A percentile compares a stretch with the other conserved stretches of the same genome.
Evolutionary conservation across 2,888 invertebrate genomes (phyloP).

Genomic region (Conistra vaccinii): DNA sequence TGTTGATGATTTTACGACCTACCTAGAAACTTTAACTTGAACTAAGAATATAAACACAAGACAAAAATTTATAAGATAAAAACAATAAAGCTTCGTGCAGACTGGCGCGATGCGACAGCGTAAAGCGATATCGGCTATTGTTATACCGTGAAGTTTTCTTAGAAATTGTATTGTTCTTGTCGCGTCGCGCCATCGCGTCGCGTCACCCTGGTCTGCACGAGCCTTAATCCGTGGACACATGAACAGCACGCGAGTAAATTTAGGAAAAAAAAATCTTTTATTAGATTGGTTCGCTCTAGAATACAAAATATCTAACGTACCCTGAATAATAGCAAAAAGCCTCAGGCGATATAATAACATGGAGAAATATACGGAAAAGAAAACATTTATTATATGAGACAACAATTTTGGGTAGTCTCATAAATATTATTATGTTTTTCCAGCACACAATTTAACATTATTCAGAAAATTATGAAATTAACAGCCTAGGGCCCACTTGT

Average conservation of each 20-base stretch:
- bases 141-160: too few species aligned
- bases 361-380: not conserved
- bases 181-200: too few species aligned
- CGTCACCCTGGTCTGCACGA: too few species aligned
- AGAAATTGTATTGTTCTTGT: too few species aligned
- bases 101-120: too few species aligned
- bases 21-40: not conserved
- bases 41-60: not conserved
- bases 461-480: not conserved
- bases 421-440: not conserved
- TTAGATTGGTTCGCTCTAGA: not conserved
- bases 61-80: not conserved
- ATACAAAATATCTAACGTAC: slow-evolving; percentile 12
- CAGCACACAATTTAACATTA: not conserved
- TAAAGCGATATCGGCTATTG: too few species aligned
- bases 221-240: not conserved
- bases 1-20: not conserved
- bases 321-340: slow-evolving; percentile 6
- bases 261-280: not conserved
- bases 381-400: not conserved
- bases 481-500: not conserved
- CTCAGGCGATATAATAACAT: slow-evolving; percentile 11
- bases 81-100: too few species aligned
- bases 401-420: not conserved
- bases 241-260: not conserved